Percentiles rank a stretch among this genome's conserved stretches.
Evolutionary conservation across 2,888 invertebrate species (phyloP).

Genomic region (Pseudanteris insignis): DNA sequence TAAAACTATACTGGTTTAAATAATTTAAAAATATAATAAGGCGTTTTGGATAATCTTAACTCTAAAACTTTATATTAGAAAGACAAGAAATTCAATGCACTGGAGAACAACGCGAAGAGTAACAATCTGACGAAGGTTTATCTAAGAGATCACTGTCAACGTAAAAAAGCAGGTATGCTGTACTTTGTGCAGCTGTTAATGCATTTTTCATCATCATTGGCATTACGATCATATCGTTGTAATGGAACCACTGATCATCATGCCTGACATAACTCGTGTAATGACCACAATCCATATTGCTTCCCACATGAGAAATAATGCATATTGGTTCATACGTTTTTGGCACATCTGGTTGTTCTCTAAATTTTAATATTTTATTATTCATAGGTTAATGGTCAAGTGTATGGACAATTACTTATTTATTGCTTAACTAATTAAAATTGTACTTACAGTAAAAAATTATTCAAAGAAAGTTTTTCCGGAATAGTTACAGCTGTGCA

Average conservation of each 20-base stretch:
- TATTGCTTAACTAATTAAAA: too few species aligned
- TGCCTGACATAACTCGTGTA: slow-evolving; percentile 58
- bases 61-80: background rate
- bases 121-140: slow-evolving; percentile 25
- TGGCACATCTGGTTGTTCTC: slow-evolving; percentile 28
- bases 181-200: slow-evolving; percentile 52
- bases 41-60: slow-evolving; percentile 8
- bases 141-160: slow-evolving; percentile 47
- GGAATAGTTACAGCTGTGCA: slow-evolving; percentile 54
- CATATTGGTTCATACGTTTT: slow-evolving; percentile 53
- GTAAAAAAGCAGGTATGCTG: slow-evolving; percentile 57
- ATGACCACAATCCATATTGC: slow-evolving; percentile 58
- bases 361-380: too few species aligned
- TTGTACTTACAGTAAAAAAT: slow-evolving; percentile 52
- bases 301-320: slow-evolving; percentile 57
- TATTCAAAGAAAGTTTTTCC: slow-evolving; percentile 47
- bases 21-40: slow-evolving; percentile 5
- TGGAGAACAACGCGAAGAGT: slow-evolving; percentile 16
- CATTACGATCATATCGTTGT: slow-evolving; percentile 55
- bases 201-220: slow-evolving; percentile 53
- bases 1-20: slow-evolving; percentile 7
- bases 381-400: too few species aligned
- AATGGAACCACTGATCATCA: slow-evolving; percentile 55
- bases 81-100: slow-evolving; percentile 2
- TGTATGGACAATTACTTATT: too few species aligned